Evolutionary conservation across 2,797 vertebrate genomes (phyloP).

Genomic region (Lithobates sylvaticus): DNA sequence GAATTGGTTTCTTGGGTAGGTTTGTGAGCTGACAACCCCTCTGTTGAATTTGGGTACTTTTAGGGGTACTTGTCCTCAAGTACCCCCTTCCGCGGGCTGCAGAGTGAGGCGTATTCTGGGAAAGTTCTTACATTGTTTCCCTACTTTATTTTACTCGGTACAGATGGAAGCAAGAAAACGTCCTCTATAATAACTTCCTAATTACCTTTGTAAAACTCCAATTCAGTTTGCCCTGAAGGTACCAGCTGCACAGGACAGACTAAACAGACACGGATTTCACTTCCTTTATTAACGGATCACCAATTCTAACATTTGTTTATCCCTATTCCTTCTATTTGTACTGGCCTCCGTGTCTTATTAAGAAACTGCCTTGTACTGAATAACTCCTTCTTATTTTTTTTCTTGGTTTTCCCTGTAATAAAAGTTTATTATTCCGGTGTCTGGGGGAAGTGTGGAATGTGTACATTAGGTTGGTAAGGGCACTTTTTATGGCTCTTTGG

Average conservation of each 20-base stretch:
- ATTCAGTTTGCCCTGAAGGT: slow-evolving; percentile 36
- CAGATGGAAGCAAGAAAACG: slow-evolving; percentile 20
- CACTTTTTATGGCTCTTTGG: too few relatives aligned
- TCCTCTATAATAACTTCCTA: slow-evolving; percentile 38
- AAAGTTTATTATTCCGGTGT: too few relatives aligned
- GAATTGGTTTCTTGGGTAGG: too few relatives aligned
- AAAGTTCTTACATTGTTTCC: background rate
- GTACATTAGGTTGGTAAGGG: too few relatives aligned
- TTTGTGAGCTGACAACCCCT: too few relatives aligned
- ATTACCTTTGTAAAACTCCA: slow-evolving; percentile 27
- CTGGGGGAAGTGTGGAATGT: too few relatives aligned
- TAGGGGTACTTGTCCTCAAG: too few relatives aligned
- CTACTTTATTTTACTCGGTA: background rate
- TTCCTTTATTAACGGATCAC: background rate
- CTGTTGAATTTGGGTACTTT: too few relatives aligned
- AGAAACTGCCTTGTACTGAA: background rate
- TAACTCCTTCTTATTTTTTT: background rate
- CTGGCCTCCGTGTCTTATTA: too few relatives aligned
- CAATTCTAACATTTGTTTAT: slow-evolving; percentile 1
- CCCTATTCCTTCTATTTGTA: background rate
- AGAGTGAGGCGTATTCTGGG: background rate
- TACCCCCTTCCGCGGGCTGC: background rate
- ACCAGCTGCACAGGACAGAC: slow-evolving; percentile 19
- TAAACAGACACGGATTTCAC: background rate
- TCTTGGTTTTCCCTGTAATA: too few relatives aligned